phyloP scores from a whole-genome alignment of 30 jellyfish, hydroid and myxozoan genomes.

The Sanderia malayensis region DNA sequence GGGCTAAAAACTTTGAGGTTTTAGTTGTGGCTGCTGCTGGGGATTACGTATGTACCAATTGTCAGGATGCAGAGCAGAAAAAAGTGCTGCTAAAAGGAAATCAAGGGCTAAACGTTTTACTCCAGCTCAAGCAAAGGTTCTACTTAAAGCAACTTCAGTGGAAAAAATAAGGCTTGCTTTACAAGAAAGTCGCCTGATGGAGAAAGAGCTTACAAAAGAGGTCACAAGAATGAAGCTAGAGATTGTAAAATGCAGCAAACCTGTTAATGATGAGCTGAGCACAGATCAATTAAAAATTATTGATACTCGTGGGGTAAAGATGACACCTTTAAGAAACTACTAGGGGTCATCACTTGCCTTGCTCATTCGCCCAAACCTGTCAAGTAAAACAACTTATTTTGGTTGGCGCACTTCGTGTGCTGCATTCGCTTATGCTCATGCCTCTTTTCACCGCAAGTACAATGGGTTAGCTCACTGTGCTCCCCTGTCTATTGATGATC shows the following conservation, averaged over 20 bases:
- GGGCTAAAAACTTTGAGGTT: conserved; percentile 23
- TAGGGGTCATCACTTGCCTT: too few relatives aligned
- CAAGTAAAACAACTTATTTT: too few relatives aligned
- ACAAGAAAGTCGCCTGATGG: conserved; percentile 33
- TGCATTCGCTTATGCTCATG: too few relatives aligned
- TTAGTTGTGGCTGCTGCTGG: too few relatives aligned
- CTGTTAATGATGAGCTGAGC: conserved; percentile 29
- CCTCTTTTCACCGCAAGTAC: too few relatives aligned
- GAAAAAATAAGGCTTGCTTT: conserved; percentile 17
- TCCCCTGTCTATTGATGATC: too few relatives aligned
- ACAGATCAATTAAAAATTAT: conserved; percentile 26
- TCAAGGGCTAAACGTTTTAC: neutral
- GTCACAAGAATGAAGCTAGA: conserved; percentile 28
- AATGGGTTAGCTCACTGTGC: too few relatives aligned
- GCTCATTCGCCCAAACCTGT: too few relatives aligned
- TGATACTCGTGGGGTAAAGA: conserved; percentile 18
- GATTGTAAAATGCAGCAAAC: neutral
- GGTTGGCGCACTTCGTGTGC: too few relatives aligned
- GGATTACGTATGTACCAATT: too few relatives aligned
- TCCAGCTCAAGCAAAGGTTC: conserved; percentile 15
- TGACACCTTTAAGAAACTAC: too few relatives aligned
- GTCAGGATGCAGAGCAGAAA: neutral
- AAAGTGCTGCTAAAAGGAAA: neutral
- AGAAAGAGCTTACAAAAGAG: conserved; percentile 35
- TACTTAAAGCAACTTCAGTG: conserved; percentile 17